Conservation (phyloP, 2,113 vertebrate genomes). For the Cynoglossus semilaevis region DNA sequence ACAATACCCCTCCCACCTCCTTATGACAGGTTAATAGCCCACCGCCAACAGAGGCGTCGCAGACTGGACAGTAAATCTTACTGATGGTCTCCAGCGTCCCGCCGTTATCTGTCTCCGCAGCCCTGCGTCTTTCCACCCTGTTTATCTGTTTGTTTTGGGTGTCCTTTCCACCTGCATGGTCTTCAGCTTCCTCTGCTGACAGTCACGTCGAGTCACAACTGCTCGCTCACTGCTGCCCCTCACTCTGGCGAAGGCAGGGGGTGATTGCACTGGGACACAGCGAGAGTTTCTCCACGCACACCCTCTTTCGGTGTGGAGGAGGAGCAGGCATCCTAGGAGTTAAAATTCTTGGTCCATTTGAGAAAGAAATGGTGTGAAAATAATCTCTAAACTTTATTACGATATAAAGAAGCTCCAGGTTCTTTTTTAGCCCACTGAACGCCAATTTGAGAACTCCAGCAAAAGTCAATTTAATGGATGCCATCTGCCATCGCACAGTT, state of each 20-base stretch:
- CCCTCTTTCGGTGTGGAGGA: conserved; percentile 61
- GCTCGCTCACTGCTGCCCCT: conserved; percentile 24
- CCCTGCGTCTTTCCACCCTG: conserved; percentile 24
- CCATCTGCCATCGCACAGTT: too few relatives aligned
- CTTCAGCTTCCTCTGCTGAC: conserved; percentile 23
- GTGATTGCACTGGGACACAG: conserved; percentile 35
- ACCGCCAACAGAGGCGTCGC: conserved; percentile 32
- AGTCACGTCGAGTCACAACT: conserved; percentile 35
- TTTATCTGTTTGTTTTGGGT: conserved; percentile 57
- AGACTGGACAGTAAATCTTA: conserved; percentile 68
- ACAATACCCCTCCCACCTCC: conserved; percentile 45
- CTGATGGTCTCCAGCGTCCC: conserved; percentile 30
- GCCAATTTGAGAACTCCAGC: too few relatives aligned
- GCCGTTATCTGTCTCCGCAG: conserved; percentile 74
- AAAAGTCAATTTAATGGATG: too few relatives aligned
- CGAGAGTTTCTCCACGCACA: conserved; percentile 37
- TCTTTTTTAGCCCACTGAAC: too few relatives aligned
- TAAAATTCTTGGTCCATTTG: conserved; percentile 11
- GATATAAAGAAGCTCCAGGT: too few relatives aligned
- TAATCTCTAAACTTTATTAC: too few relatives aligned
- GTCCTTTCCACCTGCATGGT: conserved; percentile 58
- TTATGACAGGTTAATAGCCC: conserved; percentile 73
- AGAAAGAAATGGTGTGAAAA: neutral
- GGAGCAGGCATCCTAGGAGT: conserved; percentile 16
- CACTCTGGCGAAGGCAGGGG: conserved; percentile 20